Evolutionary conservation across 2,113 vertebrate genomes (phyloP).

Genomic region (Tympanuchus pallidicinctus): DNA sequence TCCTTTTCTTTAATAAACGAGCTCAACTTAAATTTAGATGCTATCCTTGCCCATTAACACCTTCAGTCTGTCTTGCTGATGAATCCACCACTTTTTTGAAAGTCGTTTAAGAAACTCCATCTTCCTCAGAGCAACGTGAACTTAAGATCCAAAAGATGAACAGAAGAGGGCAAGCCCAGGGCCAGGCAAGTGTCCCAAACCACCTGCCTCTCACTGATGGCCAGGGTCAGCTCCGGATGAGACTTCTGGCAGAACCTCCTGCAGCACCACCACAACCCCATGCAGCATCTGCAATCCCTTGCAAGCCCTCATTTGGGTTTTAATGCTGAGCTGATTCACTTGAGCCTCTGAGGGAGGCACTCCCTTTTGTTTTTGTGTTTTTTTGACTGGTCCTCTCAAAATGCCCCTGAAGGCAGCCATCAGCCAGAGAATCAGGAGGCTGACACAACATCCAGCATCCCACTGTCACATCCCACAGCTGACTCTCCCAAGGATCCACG

Average conservation of each 20-base stretch:
- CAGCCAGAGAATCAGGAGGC: background rate
- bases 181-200: background rate
- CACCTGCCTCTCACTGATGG: background rate
- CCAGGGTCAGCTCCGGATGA: background rate
- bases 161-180: background rate
- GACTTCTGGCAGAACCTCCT: background rate
- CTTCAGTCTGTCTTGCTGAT: background rate
- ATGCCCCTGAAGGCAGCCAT: background rate
- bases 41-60: background rate
- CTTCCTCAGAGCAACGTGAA: background rate
- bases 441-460: background rate
- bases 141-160: background rate
- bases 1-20: background rate
- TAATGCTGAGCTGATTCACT: background rate
- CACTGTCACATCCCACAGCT: background rate
- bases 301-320: background rate
- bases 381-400: background rate
- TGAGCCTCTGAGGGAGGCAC: background rate
- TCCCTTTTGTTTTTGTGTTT: background rate
- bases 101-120: background rate
- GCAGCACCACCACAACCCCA: background rate
- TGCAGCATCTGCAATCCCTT: background rate
- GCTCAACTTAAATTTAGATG: background rate
- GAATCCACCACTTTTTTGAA: background rate
- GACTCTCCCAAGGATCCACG: accelerated